phyloP scores from a whole-genome alignment of 2,113 vertebrate species.

The Pseudois nayaur region DNA sequence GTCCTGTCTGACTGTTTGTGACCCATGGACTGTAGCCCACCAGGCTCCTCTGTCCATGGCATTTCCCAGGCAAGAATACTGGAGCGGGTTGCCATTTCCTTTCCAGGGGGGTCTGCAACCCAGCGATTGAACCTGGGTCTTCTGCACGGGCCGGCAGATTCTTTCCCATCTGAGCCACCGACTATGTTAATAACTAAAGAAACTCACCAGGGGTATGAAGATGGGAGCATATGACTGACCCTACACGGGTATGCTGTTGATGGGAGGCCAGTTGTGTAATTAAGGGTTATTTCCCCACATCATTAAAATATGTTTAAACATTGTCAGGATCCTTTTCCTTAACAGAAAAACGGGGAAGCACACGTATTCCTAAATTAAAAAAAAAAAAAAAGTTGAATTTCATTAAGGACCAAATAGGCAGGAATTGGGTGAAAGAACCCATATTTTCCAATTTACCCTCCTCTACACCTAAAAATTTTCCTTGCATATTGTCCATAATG shows the following conservation, averaged over 20 bases:
- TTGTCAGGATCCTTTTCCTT: not conserved
- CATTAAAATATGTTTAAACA: not conserved
- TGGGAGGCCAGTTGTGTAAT: not conserved
- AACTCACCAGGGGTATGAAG: not conserved
- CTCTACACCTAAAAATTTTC: not conserved
- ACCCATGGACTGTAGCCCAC: not conserved
- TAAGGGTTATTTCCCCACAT: not conserved
- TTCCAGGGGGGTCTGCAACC: not conserved
- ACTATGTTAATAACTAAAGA: not conserved
- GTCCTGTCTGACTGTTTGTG: not conserved
- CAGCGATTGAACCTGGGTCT: not conserved
- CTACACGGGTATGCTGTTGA: fast-evolving
- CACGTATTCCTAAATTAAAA: not conserved
- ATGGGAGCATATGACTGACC: not conserved
- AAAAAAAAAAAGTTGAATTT: not conserved
- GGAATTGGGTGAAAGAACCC: fast-evolving
- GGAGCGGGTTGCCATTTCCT: not conserved
- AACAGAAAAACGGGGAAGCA: not conserved
- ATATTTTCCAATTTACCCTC: not conserved
- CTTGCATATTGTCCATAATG: fast-evolving
- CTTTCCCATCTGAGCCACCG: not conserved
- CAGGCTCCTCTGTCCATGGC: not conserved
- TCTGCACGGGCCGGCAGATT: fast-evolving
- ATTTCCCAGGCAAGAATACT: not conserved
- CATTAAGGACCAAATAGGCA: not conserved